Base-by-base conservation (phyloP, 2,888 invertebrate genomes). In the Cordilura impudica region DNA sequence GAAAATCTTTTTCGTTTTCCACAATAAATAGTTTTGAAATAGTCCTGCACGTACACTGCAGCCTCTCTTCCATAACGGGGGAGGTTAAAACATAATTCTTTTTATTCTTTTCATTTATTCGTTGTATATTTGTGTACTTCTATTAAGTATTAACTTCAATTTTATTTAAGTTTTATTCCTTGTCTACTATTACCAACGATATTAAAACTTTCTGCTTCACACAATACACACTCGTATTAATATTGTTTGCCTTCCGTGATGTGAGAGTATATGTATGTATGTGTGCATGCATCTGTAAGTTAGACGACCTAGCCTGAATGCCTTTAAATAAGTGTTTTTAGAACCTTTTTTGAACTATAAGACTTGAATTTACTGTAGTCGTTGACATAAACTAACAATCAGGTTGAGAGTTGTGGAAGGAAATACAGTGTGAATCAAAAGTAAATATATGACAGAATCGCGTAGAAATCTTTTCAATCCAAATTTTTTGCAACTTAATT, bases 241-340 rank as follows among this genome's bases (percentile, higher is more conserved):
- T 54, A 61, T 4, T 56, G 29, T 49, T 39, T 49, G 14, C 49
- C 29, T 65, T 16, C 10, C 39, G 8, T 54, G 10, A 14, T 74
- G 12, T 23, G 10, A n/a, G 45, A 31, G 45, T 26, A 14, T 53
- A 16, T 39, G 35, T 70, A 18, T 47, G 4, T 18, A 10, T 31
- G 58, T 47, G 10, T 49, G 35, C 23, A 10, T 60, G 19, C n/a
- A n/a, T 47, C 43, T 61, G 60, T 54, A 71, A 70, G 66, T 79
- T 70, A 66, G 69, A 78, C 66, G 72, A 78, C 73, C 72, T 66
- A 66, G 47, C 73, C 58, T 69, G 74, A 74, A 74, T 76, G 63
- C 75, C 63, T 76, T 76, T 70, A 69, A 76, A 76, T 56, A 76
- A 74, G 54, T 70, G 56, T 70, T 76, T 75, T 56, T 26, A 61